A percentile compares a stretch with the other conserved stretches of the same genome.
Evolutionary conservation across 64 coral and sea anemone species (phyloP).

Genomic region (Pocillopora damicornis): DNA sequence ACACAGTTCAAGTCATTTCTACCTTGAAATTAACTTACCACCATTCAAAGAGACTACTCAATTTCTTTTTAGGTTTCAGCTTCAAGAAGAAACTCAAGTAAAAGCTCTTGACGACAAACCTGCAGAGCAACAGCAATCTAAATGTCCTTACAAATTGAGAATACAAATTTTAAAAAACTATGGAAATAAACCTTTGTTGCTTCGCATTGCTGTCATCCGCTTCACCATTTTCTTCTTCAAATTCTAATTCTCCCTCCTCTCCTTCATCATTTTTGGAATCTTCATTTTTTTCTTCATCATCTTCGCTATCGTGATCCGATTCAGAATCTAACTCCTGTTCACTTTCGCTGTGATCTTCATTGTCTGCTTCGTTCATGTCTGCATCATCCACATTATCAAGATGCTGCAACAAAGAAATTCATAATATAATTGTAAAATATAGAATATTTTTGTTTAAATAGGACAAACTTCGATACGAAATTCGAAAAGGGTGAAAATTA

Average conservation of each 20-base stretch:
- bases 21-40: background rate
- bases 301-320: slow-evolving; percentile 10
- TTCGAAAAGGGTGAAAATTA: too few species aligned
- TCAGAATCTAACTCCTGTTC: slow-evolving; percentile 42
- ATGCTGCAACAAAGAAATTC: slow-evolving; percentile 26
- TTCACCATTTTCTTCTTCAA: slow-evolving; percentile 10
- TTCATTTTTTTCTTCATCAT: background rate
- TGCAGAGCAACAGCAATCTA: too few species aligned
- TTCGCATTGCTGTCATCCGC: background rate
- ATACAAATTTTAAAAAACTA: too few species aligned
- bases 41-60: too few species aligned
- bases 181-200: background rate
- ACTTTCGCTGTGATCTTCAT: slow-evolving; percentile 31
- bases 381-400: slow-evolving; percentile 78
- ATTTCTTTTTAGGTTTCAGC: too few species aligned
- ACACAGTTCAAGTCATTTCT: background rate
- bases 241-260: slow-evolving; percentile 16
- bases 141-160: too few species aligned
- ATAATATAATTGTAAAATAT: too few species aligned
- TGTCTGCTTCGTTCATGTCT: slow-evolving; percentile 41
- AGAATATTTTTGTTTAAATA: background rate
- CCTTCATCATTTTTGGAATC: background rate
- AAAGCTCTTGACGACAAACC: too few species aligned
- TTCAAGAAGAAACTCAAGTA: too few species aligned
- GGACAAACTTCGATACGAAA: too few species aligned